Conservation (phyloP, 2,888 invertebrate species). For the Balanococcus diminutus region DNA sequence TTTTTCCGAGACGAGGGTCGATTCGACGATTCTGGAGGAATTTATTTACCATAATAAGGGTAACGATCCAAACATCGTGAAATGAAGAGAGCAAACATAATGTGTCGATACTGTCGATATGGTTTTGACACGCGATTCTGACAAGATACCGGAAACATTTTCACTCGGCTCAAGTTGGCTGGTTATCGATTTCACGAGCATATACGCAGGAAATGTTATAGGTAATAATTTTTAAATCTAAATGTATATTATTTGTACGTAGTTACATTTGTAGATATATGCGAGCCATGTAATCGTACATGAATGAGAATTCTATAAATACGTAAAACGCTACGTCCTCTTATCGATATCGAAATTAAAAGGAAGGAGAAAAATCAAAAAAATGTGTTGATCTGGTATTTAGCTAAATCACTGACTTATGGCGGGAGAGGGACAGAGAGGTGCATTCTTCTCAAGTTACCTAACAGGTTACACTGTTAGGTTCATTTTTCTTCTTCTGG, state of each 20-base stretch:
- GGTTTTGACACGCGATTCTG: constrained; percentile 19
- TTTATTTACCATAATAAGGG: neutral
- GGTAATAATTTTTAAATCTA: neutral
- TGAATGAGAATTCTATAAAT: neutral
- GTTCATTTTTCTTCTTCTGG: neutral
- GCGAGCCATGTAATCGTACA: neutral
- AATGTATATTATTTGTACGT: neutral
- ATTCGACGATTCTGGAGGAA: neutral
- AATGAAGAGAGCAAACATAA: neutral
- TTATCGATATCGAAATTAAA: neutral
- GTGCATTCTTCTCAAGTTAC: constrained; percentile 2
- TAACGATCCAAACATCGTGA: neutral
- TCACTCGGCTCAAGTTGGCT: constrained; percentile 8
- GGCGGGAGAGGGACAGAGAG: neutral
- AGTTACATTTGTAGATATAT: neutral
- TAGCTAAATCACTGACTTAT: neutral
- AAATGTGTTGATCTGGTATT: neutral
- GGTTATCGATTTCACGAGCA: neutral
- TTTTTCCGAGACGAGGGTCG: neutral
- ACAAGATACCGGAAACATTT: constrained; percentile 28
- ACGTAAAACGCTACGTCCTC: neutral
- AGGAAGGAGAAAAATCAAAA: neutral
- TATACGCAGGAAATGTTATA: neutral
- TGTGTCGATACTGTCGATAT: constrained; percentile 24
- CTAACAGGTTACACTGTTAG: neutral